Conservation (phyloP, 1,140 invertebrate species). For the Tetramorium alpestre region DNA sequence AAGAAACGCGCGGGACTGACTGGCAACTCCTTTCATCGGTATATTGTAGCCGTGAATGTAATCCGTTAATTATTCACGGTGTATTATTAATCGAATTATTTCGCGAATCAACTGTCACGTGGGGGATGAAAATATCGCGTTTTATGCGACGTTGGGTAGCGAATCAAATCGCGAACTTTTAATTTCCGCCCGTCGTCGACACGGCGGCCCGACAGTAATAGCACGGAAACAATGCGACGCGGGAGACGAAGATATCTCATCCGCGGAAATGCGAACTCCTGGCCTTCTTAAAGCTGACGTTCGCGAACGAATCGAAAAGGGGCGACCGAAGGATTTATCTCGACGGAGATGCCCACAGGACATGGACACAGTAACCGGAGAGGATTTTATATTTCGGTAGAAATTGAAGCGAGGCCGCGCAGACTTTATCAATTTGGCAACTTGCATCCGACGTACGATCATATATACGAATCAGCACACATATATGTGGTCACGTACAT, state of each 20-base stretch:
- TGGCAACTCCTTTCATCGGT: background rate
- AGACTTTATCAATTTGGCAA: slow-evolving; percentile 18
- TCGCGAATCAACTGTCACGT: slow-evolving; percentile 4
- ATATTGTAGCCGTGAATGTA: background rate
- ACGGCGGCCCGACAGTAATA: slow-evolving; percentile 35
- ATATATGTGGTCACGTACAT: background rate
- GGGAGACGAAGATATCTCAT: slow-evolving; percentile 43
- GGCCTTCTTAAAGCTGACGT: slow-evolving; percentile 36
- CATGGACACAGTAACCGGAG: background rate
- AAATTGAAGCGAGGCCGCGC: background rate
- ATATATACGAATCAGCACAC: background rate
- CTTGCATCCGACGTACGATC: background rate
- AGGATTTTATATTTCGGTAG: slow-evolving; percentile 5
- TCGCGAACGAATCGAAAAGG: background rate
- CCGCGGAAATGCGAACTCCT: slow-evolving; percentile 32
- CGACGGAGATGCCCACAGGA: background rate
- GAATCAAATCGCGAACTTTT: slow-evolving; percentile 58
- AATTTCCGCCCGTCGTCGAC: slow-evolving; percentile 53
- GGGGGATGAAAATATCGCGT: slow-evolving; percentile 39
- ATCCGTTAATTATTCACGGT: background rate
- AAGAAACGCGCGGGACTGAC: background rate
- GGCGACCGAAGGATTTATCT: background rate
- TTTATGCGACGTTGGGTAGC: slow-evolving; percentile 19
- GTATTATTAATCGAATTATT: slow-evolving; percentile 36
- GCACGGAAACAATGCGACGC: slow-evolving; percentile 56